Conservation (phyloP, 2,113 vertebrate genomes). For the Callipepla squamata region DNA sequence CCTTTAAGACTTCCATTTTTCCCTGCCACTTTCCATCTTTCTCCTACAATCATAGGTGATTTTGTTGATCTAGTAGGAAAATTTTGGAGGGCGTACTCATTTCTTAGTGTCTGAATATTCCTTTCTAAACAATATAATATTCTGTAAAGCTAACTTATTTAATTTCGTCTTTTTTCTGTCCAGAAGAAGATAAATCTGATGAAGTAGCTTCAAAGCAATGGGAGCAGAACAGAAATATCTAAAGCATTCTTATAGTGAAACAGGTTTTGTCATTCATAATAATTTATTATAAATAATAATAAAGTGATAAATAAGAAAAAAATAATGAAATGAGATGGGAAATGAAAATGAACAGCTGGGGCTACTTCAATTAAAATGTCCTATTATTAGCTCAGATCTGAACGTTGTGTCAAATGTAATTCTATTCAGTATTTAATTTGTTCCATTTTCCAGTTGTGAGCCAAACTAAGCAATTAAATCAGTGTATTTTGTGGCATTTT, state of each 20-base stretch:
- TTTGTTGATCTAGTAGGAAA: not conserved
- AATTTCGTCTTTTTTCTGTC: not conserved
- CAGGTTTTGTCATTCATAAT: not conserved
- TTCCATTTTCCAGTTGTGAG: not conserved
- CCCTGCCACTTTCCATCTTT: not conserved
- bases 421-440: not conserved
- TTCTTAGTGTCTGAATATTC: not conserved
- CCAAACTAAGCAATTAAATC: not conserved
- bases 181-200: not conserved
- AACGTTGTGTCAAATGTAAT: not conserved
- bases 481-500: not conserved
- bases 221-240: not conserved
- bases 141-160: not conserved
- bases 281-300: not conserved
- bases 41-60: not conserved
- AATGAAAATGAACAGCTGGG: not conserved
- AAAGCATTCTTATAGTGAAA: not conserved
- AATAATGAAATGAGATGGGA: not conserved
- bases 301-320: not conserved
- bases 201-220: not conserved
- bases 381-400: not conserved
- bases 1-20: accelerated
- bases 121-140: not conserved
- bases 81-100: not conserved
- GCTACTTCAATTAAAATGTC: not conserved